A percentile compares a stretch with the other conserved stretches of the same genome.
These are phyloP conservation scores for Matsumyia berberina DNA, from an alignment of 2,888 invertebrate species.

Conservation along the genomic window DNA sequence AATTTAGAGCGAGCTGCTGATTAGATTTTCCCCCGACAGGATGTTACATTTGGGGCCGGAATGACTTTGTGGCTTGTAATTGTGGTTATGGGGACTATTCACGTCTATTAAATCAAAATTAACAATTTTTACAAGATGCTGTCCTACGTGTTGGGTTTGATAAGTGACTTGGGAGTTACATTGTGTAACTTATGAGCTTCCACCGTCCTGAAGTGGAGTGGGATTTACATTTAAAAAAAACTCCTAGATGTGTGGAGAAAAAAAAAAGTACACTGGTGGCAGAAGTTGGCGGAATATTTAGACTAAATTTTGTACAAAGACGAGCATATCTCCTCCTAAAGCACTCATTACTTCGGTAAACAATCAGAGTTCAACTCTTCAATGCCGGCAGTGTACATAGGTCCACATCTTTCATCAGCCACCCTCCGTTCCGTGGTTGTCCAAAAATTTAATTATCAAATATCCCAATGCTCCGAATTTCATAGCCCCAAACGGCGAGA, in stretches of 20 bases:
- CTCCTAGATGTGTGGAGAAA: too few species aligned
- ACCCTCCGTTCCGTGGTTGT: background rate
- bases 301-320: too few species aligned
- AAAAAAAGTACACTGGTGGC: too few species aligned
- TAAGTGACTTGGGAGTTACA: too few species aligned
- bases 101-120: background rate
- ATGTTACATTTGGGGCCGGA: background rate
- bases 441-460: constrained; percentile 2
- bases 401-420: constrained; percentile 4
- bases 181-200: too few species aligned
- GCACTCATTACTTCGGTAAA: background rate
- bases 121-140: background rate
- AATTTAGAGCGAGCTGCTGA: background rate
- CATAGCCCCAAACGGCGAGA: background rate
- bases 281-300: too few species aligned
- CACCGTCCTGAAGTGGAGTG: too few species aligned
- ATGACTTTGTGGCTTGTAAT: constrained; percentile 3
- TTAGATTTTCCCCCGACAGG: background rate
- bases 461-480: constrained; percentile 36
- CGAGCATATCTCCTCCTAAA: background rate
- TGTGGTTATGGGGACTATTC: background rate
- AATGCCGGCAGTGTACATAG: background rate
- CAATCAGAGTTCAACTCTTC: background rate
- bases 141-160: background rate
- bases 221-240: too few species aligned